Conservation (phyloP, 2,797 vertebrate genomes). For the Pseudocheirus occidentalis region DNA sequence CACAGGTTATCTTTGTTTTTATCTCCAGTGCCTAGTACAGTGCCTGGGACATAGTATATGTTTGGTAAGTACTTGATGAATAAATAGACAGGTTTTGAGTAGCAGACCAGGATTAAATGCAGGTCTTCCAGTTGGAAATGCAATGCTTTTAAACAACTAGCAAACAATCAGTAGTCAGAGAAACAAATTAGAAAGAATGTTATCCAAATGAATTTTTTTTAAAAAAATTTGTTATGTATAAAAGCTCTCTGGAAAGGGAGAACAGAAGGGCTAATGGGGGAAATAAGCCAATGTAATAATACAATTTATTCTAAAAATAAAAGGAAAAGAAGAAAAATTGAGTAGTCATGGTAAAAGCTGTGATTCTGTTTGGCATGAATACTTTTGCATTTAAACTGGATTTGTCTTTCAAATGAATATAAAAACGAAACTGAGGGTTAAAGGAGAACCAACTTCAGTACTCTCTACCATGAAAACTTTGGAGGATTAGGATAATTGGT, state of each 20-base stretch:
- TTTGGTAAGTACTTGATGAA: neutral
- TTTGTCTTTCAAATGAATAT: neutral
- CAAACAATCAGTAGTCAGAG: neutral
- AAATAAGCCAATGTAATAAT: neutral
- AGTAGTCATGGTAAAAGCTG: neutral
- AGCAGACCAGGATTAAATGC: neutral
- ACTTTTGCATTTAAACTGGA: neutral
- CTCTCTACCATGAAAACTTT: neutral
- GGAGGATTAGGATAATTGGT: neutral
- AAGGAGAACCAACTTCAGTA: neutral
- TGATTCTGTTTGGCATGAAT: neutral
- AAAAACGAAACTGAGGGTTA: neutral
- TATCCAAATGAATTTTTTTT: neutral
- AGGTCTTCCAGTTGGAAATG: neutral
- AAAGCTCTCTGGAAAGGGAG: neutral
- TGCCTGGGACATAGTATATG: neutral
- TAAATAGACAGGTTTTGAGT: neutral
- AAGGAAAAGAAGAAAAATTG: conserved; percentile 11
- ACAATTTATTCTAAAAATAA: neutral
- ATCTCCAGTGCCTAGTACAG: neutral
- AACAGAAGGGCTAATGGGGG: neutral
- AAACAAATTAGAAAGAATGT: neutral
- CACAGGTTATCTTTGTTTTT: neutral
- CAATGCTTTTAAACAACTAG: neutral
- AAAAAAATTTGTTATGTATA: neutral